Percentiles rank a stretch among this genome's conserved stretches.
phyloP scores from a whole-genome alignment of 2,113 vertebrate species.

The Daubentonia madagascariensis region DNA sequence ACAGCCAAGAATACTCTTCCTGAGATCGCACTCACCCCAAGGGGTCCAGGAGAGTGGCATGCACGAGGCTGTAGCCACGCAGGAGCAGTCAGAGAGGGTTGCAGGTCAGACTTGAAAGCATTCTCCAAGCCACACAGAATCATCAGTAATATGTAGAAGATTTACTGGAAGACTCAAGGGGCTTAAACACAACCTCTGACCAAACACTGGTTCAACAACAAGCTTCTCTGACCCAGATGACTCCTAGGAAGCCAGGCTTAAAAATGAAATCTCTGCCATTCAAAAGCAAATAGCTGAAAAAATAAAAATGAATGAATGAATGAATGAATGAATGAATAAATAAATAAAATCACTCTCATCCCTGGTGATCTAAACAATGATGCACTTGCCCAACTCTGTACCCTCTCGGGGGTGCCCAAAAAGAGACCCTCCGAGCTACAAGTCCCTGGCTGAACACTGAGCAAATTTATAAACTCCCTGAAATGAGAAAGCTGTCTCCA shows the following conservation, averaged over 20 bases:
- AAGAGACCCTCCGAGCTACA: background rate
- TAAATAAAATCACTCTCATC: background rate
- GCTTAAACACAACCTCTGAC: background rate
- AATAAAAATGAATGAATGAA: too few relatives aligned
- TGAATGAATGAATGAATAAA: too few relatives aligned
- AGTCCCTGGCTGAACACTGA: background rate
- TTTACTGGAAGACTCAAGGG: too few relatives aligned
- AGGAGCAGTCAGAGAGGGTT: background rate
- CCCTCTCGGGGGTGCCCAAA: background rate
- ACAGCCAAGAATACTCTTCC: background rate
- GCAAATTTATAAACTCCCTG: background rate
- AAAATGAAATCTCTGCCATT: background rate
- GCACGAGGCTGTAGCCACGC: background rate
- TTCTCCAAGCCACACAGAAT: background rate
- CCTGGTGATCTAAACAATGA: background rate
- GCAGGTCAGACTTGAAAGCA: background rate
- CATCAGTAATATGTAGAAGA: background rate
- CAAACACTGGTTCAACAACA: background rate
- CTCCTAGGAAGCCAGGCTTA: background rate
- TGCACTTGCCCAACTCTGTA: background rate
- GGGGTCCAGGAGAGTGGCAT: background rate
- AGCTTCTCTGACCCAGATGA: background rate
- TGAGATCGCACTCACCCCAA: background rate
- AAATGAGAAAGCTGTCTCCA: background rate
- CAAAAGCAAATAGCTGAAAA: too few relatives aligned